Evolutionary conservation across 2,888 invertebrate genomes (phyloP).

Genomic region (Nomada ferruginata): DNA sequence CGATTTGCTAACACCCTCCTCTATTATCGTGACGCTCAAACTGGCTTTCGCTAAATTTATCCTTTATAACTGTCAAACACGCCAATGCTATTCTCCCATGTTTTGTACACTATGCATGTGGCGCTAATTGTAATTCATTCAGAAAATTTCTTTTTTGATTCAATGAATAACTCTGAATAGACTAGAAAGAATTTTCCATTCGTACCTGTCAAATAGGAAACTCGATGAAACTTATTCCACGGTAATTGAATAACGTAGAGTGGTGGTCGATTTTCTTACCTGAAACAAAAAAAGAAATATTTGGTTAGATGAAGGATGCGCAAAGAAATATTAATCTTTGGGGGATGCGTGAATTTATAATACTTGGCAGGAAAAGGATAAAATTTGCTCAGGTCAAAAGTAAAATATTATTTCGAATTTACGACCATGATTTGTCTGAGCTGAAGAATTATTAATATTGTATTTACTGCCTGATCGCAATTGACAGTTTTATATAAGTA

Average conservation of each 20-base stretch:
- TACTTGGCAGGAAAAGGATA: not conserved
- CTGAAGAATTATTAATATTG: too few relatives aligned
- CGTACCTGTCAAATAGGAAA: slow-evolving; percentile 2
- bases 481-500: too few relatives aligned
- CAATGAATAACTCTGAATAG: not conserved
- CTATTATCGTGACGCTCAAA: slow-evolving; percentile 58
- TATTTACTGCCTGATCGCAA: too few relatives aligned
- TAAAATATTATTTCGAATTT: not conserved
- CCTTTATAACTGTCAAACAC: slow-evolving; percentile 8
- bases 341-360: too few relatives aligned
- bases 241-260: not conserved
- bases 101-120: not conserved
- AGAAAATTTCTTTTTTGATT: not conserved
- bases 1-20: slow-evolving; percentile 69
- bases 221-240: not conserved
- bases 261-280: slow-evolving; percentile 48
- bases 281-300: slow-evolving; percentile 51
- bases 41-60: slow-evolving; percentile 48
- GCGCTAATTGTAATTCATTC: not conserved
- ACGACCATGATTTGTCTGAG: not conserved
- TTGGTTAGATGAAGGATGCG: slow-evolving; percentile 15
- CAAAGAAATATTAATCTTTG: not conserved
- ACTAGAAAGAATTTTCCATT: not conserved
- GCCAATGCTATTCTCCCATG: slow-evolving; percentile 49
- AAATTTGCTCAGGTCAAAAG: not conserved